Evolutionary conservation across 2,797 vertebrate species (phyloP).

Genomic region (Platalea minor): DNA sequence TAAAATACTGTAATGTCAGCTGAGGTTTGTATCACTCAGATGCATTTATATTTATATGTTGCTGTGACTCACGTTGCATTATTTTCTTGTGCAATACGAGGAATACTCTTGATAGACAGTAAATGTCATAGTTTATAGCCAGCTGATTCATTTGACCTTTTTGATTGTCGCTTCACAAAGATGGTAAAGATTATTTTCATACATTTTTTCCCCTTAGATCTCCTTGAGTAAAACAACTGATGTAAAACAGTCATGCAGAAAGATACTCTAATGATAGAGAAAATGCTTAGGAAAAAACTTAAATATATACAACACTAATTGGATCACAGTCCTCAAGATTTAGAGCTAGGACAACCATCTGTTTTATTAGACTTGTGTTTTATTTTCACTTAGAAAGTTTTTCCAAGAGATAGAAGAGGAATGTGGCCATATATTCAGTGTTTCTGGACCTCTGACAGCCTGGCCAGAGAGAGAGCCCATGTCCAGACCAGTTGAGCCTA

Average conservation of each 20-base stretch:
- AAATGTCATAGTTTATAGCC: slow-evolving; percentile 63
- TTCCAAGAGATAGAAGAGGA: not conserved
- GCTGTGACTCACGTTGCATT: slow-evolving; percentile 26
- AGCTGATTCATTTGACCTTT: slow-evolving; percentile 50
- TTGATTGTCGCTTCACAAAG: slow-evolving; percentile 1
- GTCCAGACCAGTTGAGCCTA: not conserved
- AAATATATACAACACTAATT: not conserved
- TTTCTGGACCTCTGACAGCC: not conserved
- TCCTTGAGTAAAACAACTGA: not conserved
- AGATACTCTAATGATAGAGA: not conserved
- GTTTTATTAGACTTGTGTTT: not conserved
- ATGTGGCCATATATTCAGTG: not conserved
- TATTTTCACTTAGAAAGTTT: not conserved
- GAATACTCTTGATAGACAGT: slow-evolving; percentile 25
- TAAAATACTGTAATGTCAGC: slow-evolving; percentile 16
- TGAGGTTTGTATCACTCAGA: not conserved
- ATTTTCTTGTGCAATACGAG: slow-evolving; percentile 59
- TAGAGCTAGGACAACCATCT: not conserved
- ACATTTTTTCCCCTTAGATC: not conserved
- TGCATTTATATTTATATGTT: slow-evolving; percentile 42
- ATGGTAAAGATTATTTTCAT: slow-evolving; percentile 5
- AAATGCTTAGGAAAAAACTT: not conserved
- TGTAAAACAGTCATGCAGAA: not conserved
- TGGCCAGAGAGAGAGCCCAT: not conserved
- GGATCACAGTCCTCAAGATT: not conserved